These are phyloP conservation scores for Oopsacas minuta DNA, from an alignment of 37 sponge, comb jelly and placozoan genomes.

Conservation along the genomic window DNA sequence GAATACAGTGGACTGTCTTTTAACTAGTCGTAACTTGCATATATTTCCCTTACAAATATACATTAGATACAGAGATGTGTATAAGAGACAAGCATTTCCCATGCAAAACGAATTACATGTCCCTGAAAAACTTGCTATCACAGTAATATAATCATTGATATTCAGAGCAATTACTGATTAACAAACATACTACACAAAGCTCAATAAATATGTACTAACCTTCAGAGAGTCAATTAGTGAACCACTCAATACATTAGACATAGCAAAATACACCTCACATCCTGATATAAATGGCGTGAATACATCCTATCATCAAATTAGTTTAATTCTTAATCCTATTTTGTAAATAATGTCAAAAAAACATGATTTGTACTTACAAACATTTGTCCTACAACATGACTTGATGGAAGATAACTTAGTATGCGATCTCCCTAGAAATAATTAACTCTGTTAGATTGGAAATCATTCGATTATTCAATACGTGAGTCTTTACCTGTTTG, in stretches of 20 bases:
- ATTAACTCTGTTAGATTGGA: neutral
- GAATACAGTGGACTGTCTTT: too few species aligned
- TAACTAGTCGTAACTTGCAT: too few species aligned
- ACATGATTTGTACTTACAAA: too few species aligned
- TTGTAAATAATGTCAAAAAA: too few species aligned
- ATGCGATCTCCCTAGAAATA: constrained; percentile 40
- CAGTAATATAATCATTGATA: too few species aligned
- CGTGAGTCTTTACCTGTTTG: neutral
- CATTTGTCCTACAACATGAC: constrained; percentile 77
- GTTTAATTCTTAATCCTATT: neutral
- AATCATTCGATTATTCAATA: neutral
- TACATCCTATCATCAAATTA: constrained; percentile 39
- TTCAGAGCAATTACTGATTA: too few species aligned
- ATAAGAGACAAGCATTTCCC: too few species aligned
- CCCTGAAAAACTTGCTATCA: too few species aligned
- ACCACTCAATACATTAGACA: constrained; percentile 87
- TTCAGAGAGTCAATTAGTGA: constrained; percentile 58
- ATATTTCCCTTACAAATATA: too few species aligned
- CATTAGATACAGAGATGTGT: too few species aligned
- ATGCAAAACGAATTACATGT: too few species aligned
- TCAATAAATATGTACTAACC: constrained; percentile 19
- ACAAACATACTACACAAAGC: neutral
- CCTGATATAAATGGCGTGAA: constrained; percentile 45
- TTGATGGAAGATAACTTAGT: constrained; percentile 77
- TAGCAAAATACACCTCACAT: constrained; percentile 75